Evolutionary conservation across 2,888 invertebrate genomes (phyloP), one percentile per base, ranked within the genome.

Genomic region (Limnephilus marmoratus): DNA sequence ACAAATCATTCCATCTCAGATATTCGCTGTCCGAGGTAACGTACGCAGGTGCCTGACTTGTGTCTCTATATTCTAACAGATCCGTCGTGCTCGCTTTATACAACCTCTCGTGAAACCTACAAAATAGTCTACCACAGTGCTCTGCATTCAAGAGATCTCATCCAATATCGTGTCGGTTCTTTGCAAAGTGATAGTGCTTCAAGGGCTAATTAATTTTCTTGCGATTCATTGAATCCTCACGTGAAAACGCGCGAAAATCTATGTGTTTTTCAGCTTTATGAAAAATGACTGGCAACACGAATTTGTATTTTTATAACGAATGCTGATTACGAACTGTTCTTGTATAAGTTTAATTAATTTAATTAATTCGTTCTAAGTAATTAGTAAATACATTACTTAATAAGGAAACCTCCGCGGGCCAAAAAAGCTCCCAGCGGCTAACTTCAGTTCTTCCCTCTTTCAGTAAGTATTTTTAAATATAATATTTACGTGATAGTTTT

Each of bases 261-360:
- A 15, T 41, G 49, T 87, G 85, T 31, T 87, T 81, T 81, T 87
- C 80, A 24, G 68, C 11, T 91, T 31, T 68, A 91, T 91, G 91
- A 87, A 91, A 91, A 80, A 91, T 91, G 91, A 81, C 80, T 91
- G 81, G 87, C n/a, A 81, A 37, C 80, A 68, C 45, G 87, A 91
- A 81, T 41, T 86, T 87, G 34, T 87, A 91, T 87, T 87, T 91
- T 87, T 24, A 49, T 87, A 81, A 91, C 87, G 81, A 87, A 49
- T 87, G 45, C 49, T 91, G 86, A 91, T 41, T 81, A 68, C 37
- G 9, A 83, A 68, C 68, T 68, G 68, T 68, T 68, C 24, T 68
- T 68, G 24, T 3, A 24, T 68, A 68, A 68, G 68, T 68, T 68
- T 68, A 68, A 68, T 68, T 68, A 7, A 68, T 68, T 68, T 68